A percentile compares a stretch with the other conserved stretches of the same genome.
phyloP scores from a whole-genome alignment of 2,797 vertebrate genomes.

The Anguilla pacifica region DNA sequence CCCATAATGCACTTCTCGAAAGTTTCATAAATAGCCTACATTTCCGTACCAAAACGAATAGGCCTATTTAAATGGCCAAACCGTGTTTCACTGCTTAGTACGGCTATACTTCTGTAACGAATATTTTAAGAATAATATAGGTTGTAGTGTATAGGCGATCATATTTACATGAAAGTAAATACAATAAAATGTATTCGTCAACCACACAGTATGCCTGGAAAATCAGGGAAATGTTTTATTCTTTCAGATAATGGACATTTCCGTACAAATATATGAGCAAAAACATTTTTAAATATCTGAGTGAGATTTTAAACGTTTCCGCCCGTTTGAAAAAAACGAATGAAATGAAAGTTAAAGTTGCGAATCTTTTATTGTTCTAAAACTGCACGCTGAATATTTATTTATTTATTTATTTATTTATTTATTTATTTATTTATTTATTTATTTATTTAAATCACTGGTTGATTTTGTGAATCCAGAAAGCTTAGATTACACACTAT shows the following conservation, averaged over 20 bases:
- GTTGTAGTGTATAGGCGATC: neutral
- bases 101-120: neutral
- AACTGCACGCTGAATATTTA: neutral
- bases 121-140: neutral
- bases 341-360: neutral
- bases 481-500: neutral
- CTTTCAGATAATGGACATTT: neutral
- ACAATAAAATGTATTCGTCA: neutral
- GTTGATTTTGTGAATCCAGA: neutral
- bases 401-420: neutral
- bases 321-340: too few species aligned
- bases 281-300: neutral
- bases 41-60: neutral
- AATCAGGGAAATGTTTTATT: neutral
- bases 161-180: neutral
- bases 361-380: neutral
- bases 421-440: constrained; percentile 5
- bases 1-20: too few species aligned
- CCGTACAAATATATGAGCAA: neutral
- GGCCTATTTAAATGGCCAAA: neutral
- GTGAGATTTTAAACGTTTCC: too few species aligned
- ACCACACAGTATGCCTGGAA: neutral
- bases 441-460: neutral
- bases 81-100: neutral
- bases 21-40: neutral